Evolutionary conservation across 2,113 vertebrate genomes (phyloP).

Genomic region (Zapus hudsonius): DNA sequence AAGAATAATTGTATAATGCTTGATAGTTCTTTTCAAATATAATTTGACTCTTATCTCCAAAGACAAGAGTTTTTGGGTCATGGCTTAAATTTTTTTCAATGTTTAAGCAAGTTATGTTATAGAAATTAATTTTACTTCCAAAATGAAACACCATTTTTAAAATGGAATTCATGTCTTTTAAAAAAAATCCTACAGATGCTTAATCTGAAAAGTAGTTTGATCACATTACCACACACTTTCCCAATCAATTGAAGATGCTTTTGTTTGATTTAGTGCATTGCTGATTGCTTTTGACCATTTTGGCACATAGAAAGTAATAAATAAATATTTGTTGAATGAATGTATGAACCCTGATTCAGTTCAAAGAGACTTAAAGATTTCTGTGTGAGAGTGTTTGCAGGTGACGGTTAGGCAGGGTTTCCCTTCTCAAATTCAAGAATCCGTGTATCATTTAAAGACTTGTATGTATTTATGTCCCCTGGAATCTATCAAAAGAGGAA

Average conservation of each 20-base stretch:
- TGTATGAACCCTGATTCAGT: slow-evolving; percentile 43
- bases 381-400: not conserved
- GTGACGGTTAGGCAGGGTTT: not conserved
- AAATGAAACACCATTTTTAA: not conserved
- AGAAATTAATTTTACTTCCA: slow-evolving; percentile 23
- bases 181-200: not conserved
- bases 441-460: slow-evolving; percentile 19
- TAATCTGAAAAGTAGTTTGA: slow-evolving; percentile 26
- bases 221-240: slow-evolving; percentile 38
- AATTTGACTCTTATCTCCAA: not conserved
- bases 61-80: not conserved
- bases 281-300: slow-evolving; percentile 49
- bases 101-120: not conserved
- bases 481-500: not conserved
- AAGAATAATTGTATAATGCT: not conserved
- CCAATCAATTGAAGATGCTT: slow-evolving; percentile 19
- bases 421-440: not conserved
- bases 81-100: slow-evolving; percentile 1
- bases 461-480: not conserved
- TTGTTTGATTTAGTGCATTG: slow-evolving; percentile 48
- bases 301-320: slow-evolving; percentile 28
- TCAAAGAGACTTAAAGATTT: slow-evolving; percentile 46
- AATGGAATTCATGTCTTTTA: not conserved
- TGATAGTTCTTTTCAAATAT: not conserved
- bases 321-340: slow-evolving; percentile 63